Evolutionary conservation across 1,140 invertebrate genomes (phyloP).

Genomic region (Pectinophora gossypiella): DNA sequence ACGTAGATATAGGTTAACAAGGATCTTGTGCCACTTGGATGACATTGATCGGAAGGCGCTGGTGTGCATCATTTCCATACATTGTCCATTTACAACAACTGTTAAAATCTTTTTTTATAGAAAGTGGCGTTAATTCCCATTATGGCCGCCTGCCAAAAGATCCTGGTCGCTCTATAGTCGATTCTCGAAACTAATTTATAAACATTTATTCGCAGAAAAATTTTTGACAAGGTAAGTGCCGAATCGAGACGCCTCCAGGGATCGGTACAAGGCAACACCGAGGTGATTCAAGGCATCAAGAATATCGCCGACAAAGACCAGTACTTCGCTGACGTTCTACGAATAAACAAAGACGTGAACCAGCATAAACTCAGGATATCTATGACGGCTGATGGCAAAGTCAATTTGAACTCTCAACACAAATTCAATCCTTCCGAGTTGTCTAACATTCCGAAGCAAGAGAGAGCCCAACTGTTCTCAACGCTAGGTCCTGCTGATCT

Average conservation of each 20-base stretch:
- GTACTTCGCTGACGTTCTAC: conserved; percentile 56
- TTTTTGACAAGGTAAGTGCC: conserved; percentile 64
- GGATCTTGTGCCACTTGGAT: too few species aligned
- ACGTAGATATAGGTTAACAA: too few species aligned
- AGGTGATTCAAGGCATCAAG: conserved; percentile 59
- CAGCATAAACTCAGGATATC: conserved; percentile 58
- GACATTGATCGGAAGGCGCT: too few species aligned
- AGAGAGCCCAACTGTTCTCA: conserved; percentile 42
- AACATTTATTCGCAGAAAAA: conserved; percentile 47
- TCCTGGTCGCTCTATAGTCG: too few species aligned
- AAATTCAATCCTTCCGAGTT: conserved; percentile 55
- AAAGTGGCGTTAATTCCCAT: too few species aligned
- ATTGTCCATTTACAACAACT: too few species aligned
- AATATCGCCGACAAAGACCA: conserved; percentile 63
- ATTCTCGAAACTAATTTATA: too few species aligned
- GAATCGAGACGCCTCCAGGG: conserved; percentile 56
- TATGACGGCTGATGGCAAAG: conserved; percentile 58
- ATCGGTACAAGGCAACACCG: conserved; percentile 55
- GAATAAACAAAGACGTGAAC: conserved; percentile 66
- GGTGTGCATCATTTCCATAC: too few species aligned
- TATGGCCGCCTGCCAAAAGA: too few species aligned
- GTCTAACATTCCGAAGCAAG: conserved; percentile 38
- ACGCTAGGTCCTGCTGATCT: conserved; percentile 39
- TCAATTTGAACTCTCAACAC: conserved; percentile 61
- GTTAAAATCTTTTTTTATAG: too few species aligned